These are phyloP conservation scores for Tringa solitaria DNA, from an alignment of 2,113 vertebrate genomes.

Conservation along the genomic window DNA sequence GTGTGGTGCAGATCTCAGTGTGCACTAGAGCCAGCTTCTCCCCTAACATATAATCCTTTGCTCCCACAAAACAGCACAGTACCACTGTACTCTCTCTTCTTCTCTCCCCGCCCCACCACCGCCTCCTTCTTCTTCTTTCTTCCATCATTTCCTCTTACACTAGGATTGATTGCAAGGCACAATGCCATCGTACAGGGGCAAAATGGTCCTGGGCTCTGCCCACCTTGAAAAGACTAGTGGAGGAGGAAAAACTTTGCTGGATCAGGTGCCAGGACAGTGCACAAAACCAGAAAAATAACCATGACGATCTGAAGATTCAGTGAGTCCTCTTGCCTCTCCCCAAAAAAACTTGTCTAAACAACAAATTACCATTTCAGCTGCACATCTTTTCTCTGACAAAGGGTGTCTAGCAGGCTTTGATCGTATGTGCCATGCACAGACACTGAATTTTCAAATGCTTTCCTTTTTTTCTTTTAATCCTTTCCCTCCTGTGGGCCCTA, in stretches of 20 bases:
- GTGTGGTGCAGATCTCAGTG: neutral
- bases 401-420: neutral
- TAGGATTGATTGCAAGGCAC: neutral
- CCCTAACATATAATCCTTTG: neutral
- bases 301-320: neutral
- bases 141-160: neutral
- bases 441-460: neutral
- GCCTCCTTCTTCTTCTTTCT: neutral
- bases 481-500: neutral
- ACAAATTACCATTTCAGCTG: neutral
- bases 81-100: neutral
- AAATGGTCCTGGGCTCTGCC: neutral
- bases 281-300: neutral
- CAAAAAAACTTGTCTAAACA: neutral
- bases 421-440: rapidly evolving
- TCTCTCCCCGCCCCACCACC: neutral
- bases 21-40: neutral
- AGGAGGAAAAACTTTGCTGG: neutral
- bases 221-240: neutral
- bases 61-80: neutral
- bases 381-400: neutral
- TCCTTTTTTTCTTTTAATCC: neutral
- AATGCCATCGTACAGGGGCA: neutral
- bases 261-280: neutral
- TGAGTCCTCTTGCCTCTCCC: neutral